phyloP scores from a whole-genome alignment of 2,888 invertebrate species.

The Chironomus tentans region DNA sequence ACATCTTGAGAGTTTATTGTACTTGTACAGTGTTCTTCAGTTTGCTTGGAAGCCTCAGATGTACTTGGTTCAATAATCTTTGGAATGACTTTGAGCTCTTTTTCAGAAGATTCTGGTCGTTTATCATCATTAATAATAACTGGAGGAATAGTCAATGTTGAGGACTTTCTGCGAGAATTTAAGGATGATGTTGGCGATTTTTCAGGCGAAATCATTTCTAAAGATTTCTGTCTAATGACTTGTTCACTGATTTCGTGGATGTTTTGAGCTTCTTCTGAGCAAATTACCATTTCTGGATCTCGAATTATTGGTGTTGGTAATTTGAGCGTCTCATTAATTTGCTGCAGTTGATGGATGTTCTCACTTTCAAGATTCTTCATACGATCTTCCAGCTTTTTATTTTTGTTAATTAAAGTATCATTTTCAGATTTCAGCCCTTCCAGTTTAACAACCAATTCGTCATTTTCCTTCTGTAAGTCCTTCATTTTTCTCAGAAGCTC shows the following conservation, averaged over 20 bases:
- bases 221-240: not conserved
- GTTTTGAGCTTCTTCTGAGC: not conserved
- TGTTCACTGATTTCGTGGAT: not conserved
- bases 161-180: not conserved
- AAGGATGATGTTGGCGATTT: not conserved
- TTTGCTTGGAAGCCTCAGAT: not conserved
- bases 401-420: conserved; percentile 4
- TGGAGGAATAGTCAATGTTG: conserved; percentile 1
- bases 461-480: conserved; percentile 14
- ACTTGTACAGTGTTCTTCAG: not conserved
- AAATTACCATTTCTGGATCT: not conserved
- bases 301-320: not conserved
- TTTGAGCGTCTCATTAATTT: not conserved
- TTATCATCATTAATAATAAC: not conserved
- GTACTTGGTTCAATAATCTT: conserved; percentile 1
- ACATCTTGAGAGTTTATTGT: not conserved
- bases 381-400: conserved; percentile 13
- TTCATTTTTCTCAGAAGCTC: conserved; percentile 12
- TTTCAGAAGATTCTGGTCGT: not conserved
- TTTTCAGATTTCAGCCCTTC: conserved; percentile 14
- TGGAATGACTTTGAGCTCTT: conserved; percentile 8
- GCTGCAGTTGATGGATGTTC: not conserved
- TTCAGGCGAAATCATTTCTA: not conserved
- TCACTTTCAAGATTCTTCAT: conserved; percentile 8
- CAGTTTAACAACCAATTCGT: not conserved